These are phyloP conservation scores for Triplophysa tibetana DNA, from an alignment of 2,113 vertebrate species.

Conservation along the genomic window DNA sequence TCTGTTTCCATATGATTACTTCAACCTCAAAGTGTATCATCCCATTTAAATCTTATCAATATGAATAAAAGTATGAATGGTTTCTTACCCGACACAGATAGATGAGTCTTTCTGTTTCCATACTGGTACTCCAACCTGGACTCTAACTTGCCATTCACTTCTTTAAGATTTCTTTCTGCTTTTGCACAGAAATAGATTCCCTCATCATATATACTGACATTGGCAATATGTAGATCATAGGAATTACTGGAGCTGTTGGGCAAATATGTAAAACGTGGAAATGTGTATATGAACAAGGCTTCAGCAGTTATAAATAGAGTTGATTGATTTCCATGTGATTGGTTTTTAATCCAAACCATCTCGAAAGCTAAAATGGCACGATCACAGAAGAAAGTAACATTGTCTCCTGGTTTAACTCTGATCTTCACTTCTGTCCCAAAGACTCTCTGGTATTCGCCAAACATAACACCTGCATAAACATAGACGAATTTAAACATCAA, in stretches of 20 bases:
- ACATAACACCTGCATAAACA: conserved; percentile 13
- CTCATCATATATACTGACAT: conserved; percentile 45
- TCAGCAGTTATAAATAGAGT: background rate
- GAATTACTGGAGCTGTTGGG: background rate
- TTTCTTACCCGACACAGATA: conserved; percentile 16
- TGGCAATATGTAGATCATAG: conserved; percentile 39
- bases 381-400: conserved; percentile 20
- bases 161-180: background rate
- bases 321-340: conserved; percentile 27
- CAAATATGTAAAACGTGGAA: conserved; percentile 5
- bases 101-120: conserved; percentile 20
- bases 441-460: conserved; percentile 10
- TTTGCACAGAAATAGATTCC: conserved; percentile 56
- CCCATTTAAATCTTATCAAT: no score
- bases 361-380: background rate
- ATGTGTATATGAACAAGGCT: accelerated
- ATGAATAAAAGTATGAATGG: no score
- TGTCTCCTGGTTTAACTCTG: conserved; percentile 42
- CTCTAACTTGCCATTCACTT: background rate
- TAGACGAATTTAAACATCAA: no score
- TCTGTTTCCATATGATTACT: no score
- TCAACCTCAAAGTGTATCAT: no score
- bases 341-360: conserved; percentile 36
- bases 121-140: background rate
- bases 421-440: conserved; percentile 30